Evolutionary conservation across 2,888 invertebrate genomes (phyloP), one percentile per base, ranked within the genome.

Genomic region (Lasioglossum leucozonium): DNA sequence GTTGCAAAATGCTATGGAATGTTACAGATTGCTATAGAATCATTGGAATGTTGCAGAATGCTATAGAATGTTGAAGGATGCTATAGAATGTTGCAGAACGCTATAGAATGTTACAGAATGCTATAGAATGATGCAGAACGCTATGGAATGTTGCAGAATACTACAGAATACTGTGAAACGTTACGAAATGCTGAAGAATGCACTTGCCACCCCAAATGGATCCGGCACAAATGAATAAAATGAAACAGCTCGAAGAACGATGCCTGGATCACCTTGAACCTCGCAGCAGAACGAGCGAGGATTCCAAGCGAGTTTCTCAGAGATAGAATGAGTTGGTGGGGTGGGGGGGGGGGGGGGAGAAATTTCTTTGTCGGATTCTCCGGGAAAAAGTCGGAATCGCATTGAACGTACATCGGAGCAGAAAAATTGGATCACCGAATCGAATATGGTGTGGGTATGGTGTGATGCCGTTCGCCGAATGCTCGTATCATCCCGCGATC

Each of bases 401-500:
- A 62, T 62, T 30, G 62, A 62, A 3, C 2, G 62, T 62, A 62
- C 67, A 22, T 18, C 37, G 37, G 37, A 37, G 34, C 67, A 18
- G 37, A 67, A 67, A 67, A 67, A 34, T 34, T 34, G 34, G 34
- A 65, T 65, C 65, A 65, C 67, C 67, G 34, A 37, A 67, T 67
- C 67, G 37, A 67, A 37, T 37, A 34, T 67, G 22, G 37, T 37
- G 22, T 10, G 34, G 67, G 34, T 34, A 65, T n/a, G n/a, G n/a
- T n/a, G 67, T 51, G 10, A 11, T 67, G 73, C 51, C 30, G 34
- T 42, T 55, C 62, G 37, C 5, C 67, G 55, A 30, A 47, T 16
- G 51, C 30, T 30, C 40, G 26, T 44, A 30, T 44, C 75, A 42
- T 30, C 37, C 37, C 72, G 67, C 47, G 77, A 71, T 82, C 75